Evolutionary conservation across 2,113 vertebrate species (phyloP), one percentile per base, ranked within the genome.

Genomic region (Tetrao urogallus): DNA sequence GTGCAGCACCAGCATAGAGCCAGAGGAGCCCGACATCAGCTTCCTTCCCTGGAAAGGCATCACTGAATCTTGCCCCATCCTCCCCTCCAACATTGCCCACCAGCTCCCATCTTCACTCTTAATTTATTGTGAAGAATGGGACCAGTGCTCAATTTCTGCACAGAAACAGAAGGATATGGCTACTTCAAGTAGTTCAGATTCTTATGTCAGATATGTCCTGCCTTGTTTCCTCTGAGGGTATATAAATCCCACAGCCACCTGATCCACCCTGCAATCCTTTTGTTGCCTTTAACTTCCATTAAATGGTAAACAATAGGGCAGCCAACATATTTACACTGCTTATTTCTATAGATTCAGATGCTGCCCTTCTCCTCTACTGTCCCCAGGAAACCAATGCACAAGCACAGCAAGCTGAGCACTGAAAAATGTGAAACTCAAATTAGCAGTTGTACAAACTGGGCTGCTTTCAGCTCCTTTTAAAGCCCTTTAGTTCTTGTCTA

Each of bases 251-350:
- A 21, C 22, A 67, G 40, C 16, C 27, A 94, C 76, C 76, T 72
- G 38, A 86, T 76, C 47, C 28, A 85, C 63, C 47, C 36, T 36
- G 10, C 50, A 70, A 66, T 45, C 61, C n/a, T 45, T 88, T 91
- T 80, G 67, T 77, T 89, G 50, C 32, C 50, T 30, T 86, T 81
- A 67, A 61, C 56, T 81, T 90, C 57, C 24, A 90, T 86, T 90
- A 86, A 88, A 91, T 21, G 65, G 24, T 30, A 54, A 94, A 74
- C 72, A 56, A 65, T 34, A 30, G 40, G 43, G 57, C 43, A 95
- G 82, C 52, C 85, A 88, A 94, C 92, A 92, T 88, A 95, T 91
- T 95, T 88, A 86, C 76, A 40, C 28, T 67, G 8, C 73, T 88
- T 86, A 67, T 88, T 77, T 88, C 78, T 61, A 34, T 43, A 75